Base-by-base conservation (phyloP, 2,888 invertebrate genomes). In the Drosophila silvestris region DNA sequence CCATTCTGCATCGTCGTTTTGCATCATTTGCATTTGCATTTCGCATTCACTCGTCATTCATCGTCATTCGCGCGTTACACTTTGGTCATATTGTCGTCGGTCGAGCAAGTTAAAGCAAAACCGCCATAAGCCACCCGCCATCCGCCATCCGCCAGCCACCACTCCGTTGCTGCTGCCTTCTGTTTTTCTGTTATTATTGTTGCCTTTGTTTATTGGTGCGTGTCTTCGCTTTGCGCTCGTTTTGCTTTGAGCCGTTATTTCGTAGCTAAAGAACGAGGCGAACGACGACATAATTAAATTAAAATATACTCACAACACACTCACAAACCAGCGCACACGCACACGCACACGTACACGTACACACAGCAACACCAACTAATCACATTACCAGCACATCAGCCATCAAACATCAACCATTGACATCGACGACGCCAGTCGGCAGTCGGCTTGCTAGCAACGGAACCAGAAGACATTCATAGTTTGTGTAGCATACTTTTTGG, bases 401-500 rank as follows among this genome's bases (percentile, higher is more conserved):
- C 39, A 57, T 30, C 14, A 54, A 37, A 39, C 84, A 88, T 83
- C 82, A 77, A 77, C 32, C 44, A 44, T 44, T 66, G 69, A 77
- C 81, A 72, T 77, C 81, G 81, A 65, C 86, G 79, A 57, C 66
- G 66, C 72, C 79, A 80, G 64, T 77, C 63, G 63, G 51, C 47
- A 47, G 47, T 47, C 26, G 47, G 26, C 47, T 47, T 16, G 47
- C 74, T 72, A 76, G 51, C 70, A 83, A 61, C 74, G 81, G 64
- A 64, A 51, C 61, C 71, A 71, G 66, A 75, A 79, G 73, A 72
- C 80, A 81, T 85, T 86, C 73, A 67, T 44, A 73, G 66, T 74
- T 72, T 71, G 79, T 83, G 85, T 76, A 85, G 85, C 88, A 88
- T 81, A 90, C 64, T 78, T 86, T 90, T 86, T 90, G 90, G 86